Evolutionary conservation across 2,888 invertebrate genomes (phyloP).

Genomic region (Euzetes globulus): DNA sequence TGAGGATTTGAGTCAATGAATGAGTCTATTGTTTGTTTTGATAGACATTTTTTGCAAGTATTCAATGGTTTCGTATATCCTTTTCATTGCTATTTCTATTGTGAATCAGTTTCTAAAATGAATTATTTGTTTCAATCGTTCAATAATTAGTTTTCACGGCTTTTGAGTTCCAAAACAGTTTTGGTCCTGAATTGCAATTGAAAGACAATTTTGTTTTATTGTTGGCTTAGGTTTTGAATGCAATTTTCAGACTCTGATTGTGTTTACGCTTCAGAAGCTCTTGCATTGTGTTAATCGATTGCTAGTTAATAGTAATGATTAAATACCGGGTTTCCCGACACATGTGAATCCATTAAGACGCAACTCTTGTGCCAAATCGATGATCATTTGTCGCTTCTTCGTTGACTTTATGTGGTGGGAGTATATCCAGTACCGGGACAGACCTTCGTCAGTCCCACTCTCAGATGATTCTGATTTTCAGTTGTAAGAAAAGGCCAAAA

Average conservation of each 20-base stretch:
- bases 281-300: neutral
- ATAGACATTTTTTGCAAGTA: neutral
- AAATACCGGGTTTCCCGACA: conserved; percentile 37
- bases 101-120: too few species aligned
- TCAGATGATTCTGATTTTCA: neutral
- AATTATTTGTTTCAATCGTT: neutral
- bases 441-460: neutral
- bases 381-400: conserved; percentile 34
- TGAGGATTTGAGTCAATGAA: neutral
- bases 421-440: conserved; percentile 34
- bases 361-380: conserved; percentile 21
- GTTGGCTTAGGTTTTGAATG: neutral
- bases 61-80: neutral
- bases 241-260: neutral
- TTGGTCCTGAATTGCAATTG: too few species aligned
- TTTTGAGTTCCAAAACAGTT: too few species aligned
- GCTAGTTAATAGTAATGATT: neutral
- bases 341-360: conserved; percentile 32
- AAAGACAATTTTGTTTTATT: too few species aligned
- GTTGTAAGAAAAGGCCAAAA: neutral
- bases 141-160: too few species aligned
- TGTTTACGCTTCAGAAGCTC: neutral
- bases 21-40: neutral
- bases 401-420: conserved; percentile 36
- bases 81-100: neutral